Base-by-base conservation (phyloP, 2,797 vertebrate species). In the Pseudomugil gertrudae region DNA sequence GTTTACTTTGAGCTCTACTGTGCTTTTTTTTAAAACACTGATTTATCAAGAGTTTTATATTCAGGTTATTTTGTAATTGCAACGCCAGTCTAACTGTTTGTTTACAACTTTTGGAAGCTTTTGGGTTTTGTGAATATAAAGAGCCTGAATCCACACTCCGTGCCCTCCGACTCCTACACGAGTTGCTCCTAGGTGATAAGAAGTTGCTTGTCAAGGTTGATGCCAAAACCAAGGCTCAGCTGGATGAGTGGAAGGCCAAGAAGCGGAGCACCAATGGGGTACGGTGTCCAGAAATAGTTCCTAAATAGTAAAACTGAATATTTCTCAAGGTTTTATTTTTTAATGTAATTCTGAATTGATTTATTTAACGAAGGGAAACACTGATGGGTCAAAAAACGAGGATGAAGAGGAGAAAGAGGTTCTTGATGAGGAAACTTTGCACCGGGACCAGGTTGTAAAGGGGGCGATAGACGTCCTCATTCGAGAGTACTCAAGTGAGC, bases 91-190 rank as follows among this genome's bases (percentile, higher is more conserved):
- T 69, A 57, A 69, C 23, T 59, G 66, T 59, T 5, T 52, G 17
- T 69, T 14, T 63, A 30, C 15, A 17, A 51, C 57, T 66, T 35
- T 40, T 48, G 17, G 7, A 65, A 99, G 98, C 98, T 3, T 99
- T 99, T 88, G 98, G 98, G 13, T 99, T 99, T 94, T 99, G 98
- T 87, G 98, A 99, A 74, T 99, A 99, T 83, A 99, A 99, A 86
- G 98, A 99, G 78, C 98, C 98, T 3, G 98, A 99, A 76, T 99
- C 98, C 9, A 98, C 98, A 0, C 92, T 99, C 21, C 94, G 98
- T 57, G 95, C 98, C 9, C 93, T 99, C 66, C 94, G 98, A 80
- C 94, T 99, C 52, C 94, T 99, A 9, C 98, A 99, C 32, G 98
- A 99, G 89, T 92, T 99, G 62, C 95, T 98, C 80, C 94, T 99